Evolutionary conservation across 2,888 invertebrate genomes (phyloP).

Genomic region (Tinea trinotella): DNA sequence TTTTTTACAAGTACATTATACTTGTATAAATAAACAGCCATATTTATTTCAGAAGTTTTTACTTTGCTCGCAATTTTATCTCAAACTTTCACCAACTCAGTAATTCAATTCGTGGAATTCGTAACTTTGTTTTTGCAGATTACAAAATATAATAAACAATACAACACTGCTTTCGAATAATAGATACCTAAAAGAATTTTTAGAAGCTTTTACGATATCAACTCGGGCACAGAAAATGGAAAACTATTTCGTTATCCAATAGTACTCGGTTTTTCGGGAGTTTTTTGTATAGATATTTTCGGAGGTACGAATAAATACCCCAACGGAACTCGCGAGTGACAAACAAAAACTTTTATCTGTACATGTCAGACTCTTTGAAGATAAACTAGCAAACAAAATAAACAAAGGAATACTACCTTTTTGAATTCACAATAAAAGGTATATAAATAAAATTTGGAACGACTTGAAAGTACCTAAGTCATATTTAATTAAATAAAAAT

Average conservation of each 20-base stretch:
- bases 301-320: slow-evolving; percentile 17
- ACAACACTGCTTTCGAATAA: neutral
- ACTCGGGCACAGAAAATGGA: neutral
- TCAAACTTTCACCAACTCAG: neutral
- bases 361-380: slow-evolving; percentile 29
- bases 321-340: slow-evolving; percentile 21
- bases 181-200: slow-evolving; percentile 4
- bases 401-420: slow-evolving; percentile 14
- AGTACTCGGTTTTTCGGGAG: too few species aligned
- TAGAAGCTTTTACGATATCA: neutral
- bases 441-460: slow-evolving; percentile 1
- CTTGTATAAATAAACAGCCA: too few species aligned
- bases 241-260: slow-evolving; percentile 22
- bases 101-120: neutral
- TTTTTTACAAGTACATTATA: too few species aligned
- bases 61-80: neutral
- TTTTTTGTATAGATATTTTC: slow-evolving; percentile 21
- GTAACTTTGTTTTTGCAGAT: neutral
- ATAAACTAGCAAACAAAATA: slow-evolving; percentile 26
- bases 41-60: neutral
- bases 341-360: slow-evolving; percentile 31
- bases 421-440: neutral
- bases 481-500: too few species aligned
- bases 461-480: too few species aligned
- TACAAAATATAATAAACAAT: neutral